A percentile compares a stretch with the other conserved stretches of the same genome.
Conservation (phyloP, 2,888 invertebrate species). For the Teleiodes luculella region DNA sequence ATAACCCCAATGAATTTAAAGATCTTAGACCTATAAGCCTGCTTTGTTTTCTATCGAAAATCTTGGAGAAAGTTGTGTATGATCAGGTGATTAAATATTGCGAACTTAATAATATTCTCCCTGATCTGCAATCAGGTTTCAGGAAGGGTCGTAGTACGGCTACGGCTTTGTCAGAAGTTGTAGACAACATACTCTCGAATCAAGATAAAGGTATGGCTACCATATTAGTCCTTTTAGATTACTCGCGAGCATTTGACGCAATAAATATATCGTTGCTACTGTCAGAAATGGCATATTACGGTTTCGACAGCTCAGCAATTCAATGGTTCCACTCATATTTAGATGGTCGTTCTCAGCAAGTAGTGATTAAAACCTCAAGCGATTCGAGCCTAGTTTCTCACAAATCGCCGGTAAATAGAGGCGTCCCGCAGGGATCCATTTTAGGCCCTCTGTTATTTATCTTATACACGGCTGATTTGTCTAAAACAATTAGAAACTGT, state of each 20-base stretch:
- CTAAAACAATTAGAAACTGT: not conserved
- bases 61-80: not conserved
- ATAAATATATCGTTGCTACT: not conserved
- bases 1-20: not conserved
- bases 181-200: not conserved
- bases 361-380: not conserved
- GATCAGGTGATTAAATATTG: not conserved
- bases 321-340: not conserved
- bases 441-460: not conserved
- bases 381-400: not conserved
- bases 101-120: not conserved
- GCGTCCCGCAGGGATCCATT: not conserved
- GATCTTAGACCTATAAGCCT: not conserved
- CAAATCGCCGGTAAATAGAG: not conserved
- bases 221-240: not conserved
- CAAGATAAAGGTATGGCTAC: not conserved
- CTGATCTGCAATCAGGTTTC: not conserved
- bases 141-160: not conserved
- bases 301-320: not conserved
- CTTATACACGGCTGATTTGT: not conserved
- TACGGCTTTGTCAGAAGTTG: not conserved
- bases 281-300: not conserved
- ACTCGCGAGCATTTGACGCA: slow-evolving; percentile 1
- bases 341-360: not conserved
- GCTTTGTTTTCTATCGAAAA: not conserved